Conservation (phyloP, 2,797 vertebrate species). For the Petrocephalus sullivani region DNA sequence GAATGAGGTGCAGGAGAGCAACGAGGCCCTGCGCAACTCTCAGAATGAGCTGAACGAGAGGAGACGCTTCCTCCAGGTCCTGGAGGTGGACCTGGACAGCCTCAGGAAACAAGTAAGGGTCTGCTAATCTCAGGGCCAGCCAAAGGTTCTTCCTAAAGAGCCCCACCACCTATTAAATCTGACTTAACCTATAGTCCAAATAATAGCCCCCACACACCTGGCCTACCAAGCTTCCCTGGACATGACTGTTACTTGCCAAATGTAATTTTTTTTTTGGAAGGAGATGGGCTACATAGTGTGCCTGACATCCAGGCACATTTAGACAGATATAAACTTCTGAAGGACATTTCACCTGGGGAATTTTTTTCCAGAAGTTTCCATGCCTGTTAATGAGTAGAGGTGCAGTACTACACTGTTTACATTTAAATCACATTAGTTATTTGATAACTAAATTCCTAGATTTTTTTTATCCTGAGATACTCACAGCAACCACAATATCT, state of each 20-base stretch:
- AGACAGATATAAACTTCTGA: slow-evolving; percentile 20
- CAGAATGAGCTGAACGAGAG: slow-evolving; percentile 64
- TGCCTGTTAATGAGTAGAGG: not conserved
- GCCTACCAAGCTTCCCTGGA: not conserved
- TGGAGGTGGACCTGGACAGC: slow-evolving; percentile 68
- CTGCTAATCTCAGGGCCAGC: not conserved
- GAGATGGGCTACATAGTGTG: not conserved
- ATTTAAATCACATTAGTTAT: not conserved
- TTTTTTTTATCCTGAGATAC: not conserved
- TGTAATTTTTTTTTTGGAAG: not conserved
- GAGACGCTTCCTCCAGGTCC: slow-evolving; percentile 64
- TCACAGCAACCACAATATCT: not conserved
- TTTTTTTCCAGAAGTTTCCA: not conserved
- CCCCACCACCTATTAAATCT: not conserved
- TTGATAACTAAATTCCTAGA: not conserved
- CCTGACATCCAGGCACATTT: not conserved
- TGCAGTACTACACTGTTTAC: not conserved
- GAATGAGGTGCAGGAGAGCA: slow-evolving; percentile 65
- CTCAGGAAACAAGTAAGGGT: slow-evolving; percentile 64
- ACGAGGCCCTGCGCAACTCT: slow-evolving; percentile 61
- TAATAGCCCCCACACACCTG: slow-evolving; percentile 16
- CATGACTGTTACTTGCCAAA: not conserved
- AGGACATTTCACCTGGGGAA: slow-evolving; percentile 18
- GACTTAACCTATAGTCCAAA: not conserved
- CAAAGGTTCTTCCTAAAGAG: not conserved